These are phyloP conservation scores for Parambassis ranga DNA, from an alignment of 2,797 vertebrate genomes.

Conservation along the genomic window DNA sequence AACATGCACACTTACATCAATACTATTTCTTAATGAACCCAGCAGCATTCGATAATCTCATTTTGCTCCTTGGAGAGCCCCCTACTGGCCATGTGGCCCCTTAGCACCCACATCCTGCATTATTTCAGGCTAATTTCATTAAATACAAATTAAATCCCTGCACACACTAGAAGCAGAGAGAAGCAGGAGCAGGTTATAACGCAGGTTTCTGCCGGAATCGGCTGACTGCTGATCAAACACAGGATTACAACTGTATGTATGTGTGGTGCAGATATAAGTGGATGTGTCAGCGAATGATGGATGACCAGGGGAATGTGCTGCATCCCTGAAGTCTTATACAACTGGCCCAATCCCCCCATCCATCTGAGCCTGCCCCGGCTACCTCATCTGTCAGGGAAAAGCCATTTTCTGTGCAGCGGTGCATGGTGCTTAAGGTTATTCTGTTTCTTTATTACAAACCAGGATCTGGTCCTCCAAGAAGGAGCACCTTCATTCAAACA, in stretches of 20 bases:
- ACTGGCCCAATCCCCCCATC: conserved; percentile 64
- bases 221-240: conserved; percentile 55
- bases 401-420: conserved; percentile 67
- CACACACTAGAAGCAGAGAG: not conserved
- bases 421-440: conserved; percentile 66
- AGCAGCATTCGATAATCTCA: no score
- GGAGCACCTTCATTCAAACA: not conserved
- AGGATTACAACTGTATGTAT: conserved; percentile 71
- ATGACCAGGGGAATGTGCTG: conserved; percentile 72
- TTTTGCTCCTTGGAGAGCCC: no score
- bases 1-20: no score
- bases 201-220: conserved; percentile 15
- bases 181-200: not conserved
- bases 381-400: conserved; percentile 74
- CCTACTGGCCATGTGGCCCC: no score
- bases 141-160: not conserved
- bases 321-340: conserved; percentile 72
- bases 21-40: no score
- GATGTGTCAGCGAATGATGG: conserved; percentile 76
- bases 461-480: conserved; percentile 10
- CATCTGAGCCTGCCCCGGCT: conserved; percentile 63
- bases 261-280: conserved; percentile 67
- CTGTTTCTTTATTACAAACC: conserved; percentile 59
- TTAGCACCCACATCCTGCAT: no score
- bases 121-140: no score